Conservation (phyloP, 2,797 vertebrate species). For the Schizopygopsis pylzovi region DNA sequence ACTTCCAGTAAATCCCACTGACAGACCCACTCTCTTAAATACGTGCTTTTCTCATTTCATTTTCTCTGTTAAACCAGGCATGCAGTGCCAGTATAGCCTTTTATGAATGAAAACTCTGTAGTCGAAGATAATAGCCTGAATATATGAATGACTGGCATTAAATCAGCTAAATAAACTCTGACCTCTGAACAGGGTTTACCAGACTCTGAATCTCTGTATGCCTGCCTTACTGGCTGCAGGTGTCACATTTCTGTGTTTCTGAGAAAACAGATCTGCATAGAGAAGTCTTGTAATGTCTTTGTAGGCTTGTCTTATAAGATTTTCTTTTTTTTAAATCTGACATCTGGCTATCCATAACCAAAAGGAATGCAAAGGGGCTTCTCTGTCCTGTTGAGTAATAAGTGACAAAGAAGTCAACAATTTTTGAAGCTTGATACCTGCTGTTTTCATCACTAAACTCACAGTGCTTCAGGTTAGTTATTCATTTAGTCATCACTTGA, state of each 20-base stretch:
- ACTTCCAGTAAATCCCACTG: not conserved
- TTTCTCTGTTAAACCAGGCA: slow-evolving; percentile 7
- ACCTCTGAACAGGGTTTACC: not conserved
- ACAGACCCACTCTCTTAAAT: not conserved
- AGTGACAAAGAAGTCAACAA: not conserved
- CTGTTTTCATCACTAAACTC: not conserved
- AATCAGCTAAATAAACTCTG: not conserved
- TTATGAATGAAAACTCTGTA: slow-evolving; percentile 20
- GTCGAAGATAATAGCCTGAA: not conserved
- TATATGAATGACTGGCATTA: not conserved
- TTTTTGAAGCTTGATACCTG: not conserved
- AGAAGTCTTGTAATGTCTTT: not conserved
- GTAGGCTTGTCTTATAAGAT: not conserved
- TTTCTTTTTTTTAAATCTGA: not conserved
- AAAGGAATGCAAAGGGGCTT: not conserved
- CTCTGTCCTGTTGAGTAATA: not conserved
- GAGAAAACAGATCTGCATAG: not conserved
- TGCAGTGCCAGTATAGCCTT: not conserved
- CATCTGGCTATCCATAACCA: not conserved
- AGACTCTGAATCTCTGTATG: not conserved
- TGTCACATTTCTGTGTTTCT: not conserved
- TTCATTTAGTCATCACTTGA: not conserved
- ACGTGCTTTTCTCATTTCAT: not conserved
- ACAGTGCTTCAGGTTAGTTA: not conserved
- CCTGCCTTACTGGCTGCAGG: not conserved